These are phyloP conservation scores for Macrotis lagotis DNA, from an alignment of 2,113 vertebrate species.

Conservation along the genomic window DNA sequence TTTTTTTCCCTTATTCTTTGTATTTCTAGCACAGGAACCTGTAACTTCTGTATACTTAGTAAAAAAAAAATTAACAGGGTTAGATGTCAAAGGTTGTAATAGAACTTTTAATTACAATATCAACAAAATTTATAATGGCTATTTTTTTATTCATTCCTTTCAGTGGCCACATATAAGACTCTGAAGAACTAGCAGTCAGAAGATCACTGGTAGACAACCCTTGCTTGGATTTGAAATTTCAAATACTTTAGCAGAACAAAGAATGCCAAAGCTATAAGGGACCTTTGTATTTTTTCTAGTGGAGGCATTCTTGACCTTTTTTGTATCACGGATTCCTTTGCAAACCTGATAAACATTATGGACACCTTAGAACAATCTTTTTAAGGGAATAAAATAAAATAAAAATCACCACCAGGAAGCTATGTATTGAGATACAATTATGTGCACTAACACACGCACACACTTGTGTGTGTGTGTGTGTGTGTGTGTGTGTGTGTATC, in stretches of 20 bases:
- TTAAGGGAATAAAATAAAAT: background rate
- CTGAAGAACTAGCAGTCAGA: background rate
- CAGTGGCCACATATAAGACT: background rate
- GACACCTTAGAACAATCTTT: background rate
- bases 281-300: background rate
- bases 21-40: background rate
- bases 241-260: background rate
- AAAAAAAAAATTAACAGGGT: background rate
- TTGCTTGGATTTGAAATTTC: background rate
- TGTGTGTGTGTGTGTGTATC: background rate
- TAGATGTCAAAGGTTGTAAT: conserved; percentile 6
- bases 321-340: background rate
- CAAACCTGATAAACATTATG: background rate
- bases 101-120: background rate
- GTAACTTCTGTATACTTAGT: background rate
- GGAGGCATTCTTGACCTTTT: background rate
- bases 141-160: background rate
- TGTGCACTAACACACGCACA: too few species aligned
- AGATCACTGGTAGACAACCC: background rate
- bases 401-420: background rate
- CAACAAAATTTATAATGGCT: background rate
- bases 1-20: background rate
- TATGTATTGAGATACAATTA: background rate
- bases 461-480: too few species aligned
- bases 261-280: background rate